phyloP scores from a whole-genome alignment of 2,888 invertebrate species.

The Hypolimnas misippus region DNA sequence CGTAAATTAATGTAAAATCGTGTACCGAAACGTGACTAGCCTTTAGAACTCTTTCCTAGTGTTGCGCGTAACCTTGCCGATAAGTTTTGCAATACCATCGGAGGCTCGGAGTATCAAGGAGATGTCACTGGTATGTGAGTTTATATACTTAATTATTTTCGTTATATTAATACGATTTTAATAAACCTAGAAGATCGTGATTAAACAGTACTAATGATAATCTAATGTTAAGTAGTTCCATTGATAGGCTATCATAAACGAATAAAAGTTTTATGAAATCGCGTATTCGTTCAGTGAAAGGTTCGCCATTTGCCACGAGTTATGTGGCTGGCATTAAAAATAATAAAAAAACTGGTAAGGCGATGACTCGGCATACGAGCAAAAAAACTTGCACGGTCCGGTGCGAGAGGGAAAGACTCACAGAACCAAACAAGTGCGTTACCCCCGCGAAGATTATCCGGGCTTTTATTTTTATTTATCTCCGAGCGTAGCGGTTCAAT shows the following conservation, averaged over 20 bases:
- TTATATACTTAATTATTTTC: constrained; percentile 4
- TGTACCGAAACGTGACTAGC: constrained; percentile 35
- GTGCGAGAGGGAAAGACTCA: constrained; percentile 65
- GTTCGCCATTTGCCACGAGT: constrained; percentile 64
- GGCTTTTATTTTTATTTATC: constrained; percentile 72
- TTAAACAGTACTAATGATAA: too few relatives aligned
- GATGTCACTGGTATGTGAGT: constrained; percentile 26
- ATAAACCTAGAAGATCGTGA: background rate
- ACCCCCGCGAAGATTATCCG: constrained; percentile 79
- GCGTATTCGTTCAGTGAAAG: constrained; percentile 64
- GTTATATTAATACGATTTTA: background rate
- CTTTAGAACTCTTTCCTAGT: constrained; percentile 38
- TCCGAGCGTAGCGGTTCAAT: constrained; percentile 55
- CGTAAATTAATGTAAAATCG: constrained; percentile 37
- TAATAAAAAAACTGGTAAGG: constrained; percentile 66
- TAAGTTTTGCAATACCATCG: constrained; percentile 48
- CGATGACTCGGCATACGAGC: constrained; percentile 75
- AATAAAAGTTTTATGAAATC: constrained; percentile 42
- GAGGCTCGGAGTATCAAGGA: constrained; percentile 43
- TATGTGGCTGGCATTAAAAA: constrained; percentile 67
- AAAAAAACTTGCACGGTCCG: constrained; percentile 58
- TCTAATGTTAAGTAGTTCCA: too few relatives aligned
- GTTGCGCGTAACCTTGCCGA: constrained; percentile 47
- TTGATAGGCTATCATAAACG: too few relatives aligned
- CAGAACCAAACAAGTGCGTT: constrained; percentile 78